Conservation (phyloP, 2,797 vertebrate genomes). For the Diceros bicornis region DNA sequence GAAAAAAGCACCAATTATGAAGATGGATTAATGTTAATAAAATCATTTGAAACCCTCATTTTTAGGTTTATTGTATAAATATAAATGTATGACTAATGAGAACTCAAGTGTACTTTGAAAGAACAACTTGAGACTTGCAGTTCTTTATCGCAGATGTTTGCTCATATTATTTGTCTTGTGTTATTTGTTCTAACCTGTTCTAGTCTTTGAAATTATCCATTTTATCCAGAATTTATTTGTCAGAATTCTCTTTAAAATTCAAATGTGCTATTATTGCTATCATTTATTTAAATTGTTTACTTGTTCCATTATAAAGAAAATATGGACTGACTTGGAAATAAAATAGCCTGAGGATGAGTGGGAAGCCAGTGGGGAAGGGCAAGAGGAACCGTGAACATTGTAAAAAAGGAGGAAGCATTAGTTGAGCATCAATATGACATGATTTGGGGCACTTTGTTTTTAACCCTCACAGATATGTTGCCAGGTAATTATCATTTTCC, state of each 20-base stretch:
- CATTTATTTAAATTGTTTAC: conserved; percentile 1
- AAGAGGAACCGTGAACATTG: not conserved
- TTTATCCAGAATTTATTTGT: conserved; percentile 9
- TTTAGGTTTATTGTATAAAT: conserved; percentile 39
- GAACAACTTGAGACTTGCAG: not conserved
- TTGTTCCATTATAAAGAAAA: conserved; percentile 33
- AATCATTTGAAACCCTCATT: conserved; percentile 42
- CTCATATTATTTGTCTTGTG: not conserved
- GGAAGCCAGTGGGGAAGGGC: not conserved
- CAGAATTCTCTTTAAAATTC: conserved; percentile 60
- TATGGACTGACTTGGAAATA: not conserved
- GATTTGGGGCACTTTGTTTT: not conserved
- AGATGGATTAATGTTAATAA: conserved; percentile 59
- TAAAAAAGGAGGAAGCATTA: not conserved
- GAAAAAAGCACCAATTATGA: not conserved
- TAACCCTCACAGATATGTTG: not conserved
- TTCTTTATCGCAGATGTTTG: not conserved
- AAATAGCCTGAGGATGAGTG: not conserved
- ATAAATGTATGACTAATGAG: conserved; percentile 12
- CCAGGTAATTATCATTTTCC: not conserved
- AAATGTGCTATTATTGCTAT: not conserved
- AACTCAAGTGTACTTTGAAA: conserved; percentile 26
- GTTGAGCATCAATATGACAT: not conserved
- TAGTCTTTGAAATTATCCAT: conserved; percentile 20
- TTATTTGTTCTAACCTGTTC: conserved; percentile 48